Evolutionary conservation across 2,888 invertebrate species (phyloP).

Genomic region (Chironomus riparius): DNA sequence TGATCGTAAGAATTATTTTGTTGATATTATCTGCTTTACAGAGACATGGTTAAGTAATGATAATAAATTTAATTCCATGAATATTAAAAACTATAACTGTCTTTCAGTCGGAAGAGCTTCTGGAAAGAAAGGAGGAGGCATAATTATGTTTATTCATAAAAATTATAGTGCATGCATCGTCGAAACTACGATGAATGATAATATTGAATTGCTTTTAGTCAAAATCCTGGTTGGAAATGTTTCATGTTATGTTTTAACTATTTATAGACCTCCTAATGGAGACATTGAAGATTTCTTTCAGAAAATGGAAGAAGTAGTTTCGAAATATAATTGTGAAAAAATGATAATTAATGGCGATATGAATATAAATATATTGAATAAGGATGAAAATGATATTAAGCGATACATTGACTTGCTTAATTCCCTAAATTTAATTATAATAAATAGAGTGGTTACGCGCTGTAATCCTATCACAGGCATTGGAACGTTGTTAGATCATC

Average conservation of each 20-base stretch:
- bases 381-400: background rate
- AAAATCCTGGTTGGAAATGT: too few species aligned
- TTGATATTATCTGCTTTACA: background rate
- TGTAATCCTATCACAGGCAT: background rate
- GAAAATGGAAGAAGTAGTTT: background rate
- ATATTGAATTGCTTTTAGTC: background rate
- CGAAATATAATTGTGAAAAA: background rate
- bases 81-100: background rate
- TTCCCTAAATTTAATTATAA: background rate
- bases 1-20: background rate
- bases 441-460: background rate
- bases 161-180: background rate
- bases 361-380: background rate
- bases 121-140: background rate
- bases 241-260: background rate
- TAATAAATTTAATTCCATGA: background rate
- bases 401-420: background rate
- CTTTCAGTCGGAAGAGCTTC: background rate
- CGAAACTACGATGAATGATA: background rate
- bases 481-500: background rate
- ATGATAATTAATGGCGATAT: background rate
- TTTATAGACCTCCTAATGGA: background rate
- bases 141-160: background rate
- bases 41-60: background rate
- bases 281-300: background rate